These are phyloP conservation scores for Papilio helenus DNA, from an alignment of 1,140 invertebrate genomes.

Conservation along the genomic window DNA sequence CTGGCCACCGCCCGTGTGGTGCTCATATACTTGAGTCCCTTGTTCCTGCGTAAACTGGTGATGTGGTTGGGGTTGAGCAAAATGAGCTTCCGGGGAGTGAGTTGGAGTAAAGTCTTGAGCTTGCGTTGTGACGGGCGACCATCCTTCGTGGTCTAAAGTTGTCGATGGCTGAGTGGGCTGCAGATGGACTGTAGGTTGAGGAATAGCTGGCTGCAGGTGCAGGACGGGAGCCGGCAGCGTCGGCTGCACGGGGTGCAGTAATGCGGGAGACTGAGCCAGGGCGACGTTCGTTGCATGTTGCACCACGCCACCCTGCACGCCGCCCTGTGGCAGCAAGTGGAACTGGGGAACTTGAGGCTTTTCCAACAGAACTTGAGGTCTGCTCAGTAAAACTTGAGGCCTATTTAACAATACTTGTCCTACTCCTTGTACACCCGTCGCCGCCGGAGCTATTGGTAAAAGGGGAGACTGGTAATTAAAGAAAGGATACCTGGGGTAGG, in stretches of 20 bases:
- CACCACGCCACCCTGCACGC: slow-evolving; percentile 52
- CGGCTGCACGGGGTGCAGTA: slow-evolving; percentile 47
- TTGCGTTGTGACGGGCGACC: slow-evolving; percentile 67
- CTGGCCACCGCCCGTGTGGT: slow-evolving; percentile 64
- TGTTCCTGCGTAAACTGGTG: slow-evolving; percentile 71
- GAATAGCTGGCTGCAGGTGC: slow-evolving; percentile 45
- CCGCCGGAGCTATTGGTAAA: slow-evolving; percentile 50
- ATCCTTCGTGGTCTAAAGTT: slow-evolving; percentile 67
- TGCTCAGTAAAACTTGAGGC: slow-evolving; percentile 54
- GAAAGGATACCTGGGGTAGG: slow-evolving; percentile 75
- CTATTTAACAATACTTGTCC: slow-evolving; percentile 44
- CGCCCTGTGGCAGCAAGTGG: slow-evolving; percentile 58
- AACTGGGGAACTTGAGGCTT: slow-evolving; percentile 61
- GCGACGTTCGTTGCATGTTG: slow-evolving; percentile 55
- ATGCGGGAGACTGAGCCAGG: slow-evolving; percentile 52
- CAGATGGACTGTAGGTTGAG: slow-evolving; percentile 50
- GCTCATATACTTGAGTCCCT: slow-evolving; percentile 70
- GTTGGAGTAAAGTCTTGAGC: slow-evolving; percentile 50
- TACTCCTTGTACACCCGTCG: slow-evolving; percentile 43
- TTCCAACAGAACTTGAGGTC: slow-evolving; percentile 57
- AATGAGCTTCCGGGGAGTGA: slow-evolving; percentile 56
- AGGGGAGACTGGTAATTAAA: slow-evolving; percentile 66
- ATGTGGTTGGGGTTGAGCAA: slow-evolving; percentile 51
- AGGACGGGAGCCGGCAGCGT: slow-evolving; percentile 41
- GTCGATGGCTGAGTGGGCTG: slow-evolving; percentile 56